phyloP scores from a whole-genome alignment of 2,888 invertebrate species.

The Oeneis ivallda region DNA sequence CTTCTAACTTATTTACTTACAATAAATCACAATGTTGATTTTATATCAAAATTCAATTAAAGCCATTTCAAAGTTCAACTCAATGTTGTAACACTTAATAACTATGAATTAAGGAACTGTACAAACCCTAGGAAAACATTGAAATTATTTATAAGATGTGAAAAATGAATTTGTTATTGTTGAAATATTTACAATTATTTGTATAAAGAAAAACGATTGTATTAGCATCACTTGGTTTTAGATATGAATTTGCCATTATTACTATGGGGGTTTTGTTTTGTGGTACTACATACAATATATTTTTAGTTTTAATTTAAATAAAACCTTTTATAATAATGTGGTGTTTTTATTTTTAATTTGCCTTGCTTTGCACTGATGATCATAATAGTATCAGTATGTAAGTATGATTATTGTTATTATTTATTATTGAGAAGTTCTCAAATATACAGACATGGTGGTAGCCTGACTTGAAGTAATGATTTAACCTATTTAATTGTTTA shows the following conservation, averaged over 20 bases:
- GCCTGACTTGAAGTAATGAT: too few species aligned
- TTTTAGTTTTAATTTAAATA: slow-evolving; percentile 45
- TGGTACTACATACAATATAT: slow-evolving; percentile 46
- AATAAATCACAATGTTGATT: neutral
- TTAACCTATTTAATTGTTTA: too few species aligned
- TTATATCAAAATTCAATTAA: neutral
- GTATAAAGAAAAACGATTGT: slow-evolving; percentile 49
- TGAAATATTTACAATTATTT: slow-evolving; percentile 59
- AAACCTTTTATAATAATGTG: slow-evolving; percentile 38
- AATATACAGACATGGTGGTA: too few species aligned
- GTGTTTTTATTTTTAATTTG: slow-evolving; percentile 1
- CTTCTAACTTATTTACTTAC: slow-evolving; percentile 4
- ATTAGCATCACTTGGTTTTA: slow-evolving; percentile 56
- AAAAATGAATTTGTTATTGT: slow-evolving; percentile 64
- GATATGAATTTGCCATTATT: slow-evolving; percentile 60
- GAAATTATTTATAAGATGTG: slow-evolving; percentile 56
- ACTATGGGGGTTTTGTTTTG: slow-evolving; percentile 60
- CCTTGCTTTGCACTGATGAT: neutral
- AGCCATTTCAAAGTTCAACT: neutral
- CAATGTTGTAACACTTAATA: slow-evolving; percentile 40
- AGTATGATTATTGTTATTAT: too few species aligned
- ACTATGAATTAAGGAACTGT: slow-evolving; percentile 48
- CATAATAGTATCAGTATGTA: neutral
- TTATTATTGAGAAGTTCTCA: too few species aligned
- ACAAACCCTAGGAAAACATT: slow-evolving; percentile 49